Evolutionary conservation across 2,888 invertebrate species (phyloP).

Genomic region (Hirtodrosophila alboralis): DNA sequence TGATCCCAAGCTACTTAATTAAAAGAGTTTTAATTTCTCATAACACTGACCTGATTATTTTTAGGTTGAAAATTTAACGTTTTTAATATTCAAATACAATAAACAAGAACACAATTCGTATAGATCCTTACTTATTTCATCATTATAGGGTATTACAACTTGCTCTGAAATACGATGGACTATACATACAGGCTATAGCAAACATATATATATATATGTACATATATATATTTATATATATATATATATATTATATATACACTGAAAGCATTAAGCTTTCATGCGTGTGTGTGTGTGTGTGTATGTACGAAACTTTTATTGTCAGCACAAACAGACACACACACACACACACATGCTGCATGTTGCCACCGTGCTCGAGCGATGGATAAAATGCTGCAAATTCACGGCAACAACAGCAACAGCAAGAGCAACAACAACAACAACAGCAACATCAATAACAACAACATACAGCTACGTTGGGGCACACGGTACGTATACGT

Average conservation of each 20-base stretch:
- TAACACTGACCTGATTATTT: too few relatives aligned
- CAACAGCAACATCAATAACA: conserved; percentile 24
- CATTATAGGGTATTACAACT: conserved; percentile 63
- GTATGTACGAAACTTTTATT: conserved; percentile 72
- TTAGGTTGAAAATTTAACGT: background rate
- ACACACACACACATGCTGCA: conserved; percentile 45
- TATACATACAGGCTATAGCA: conserved; percentile 58
- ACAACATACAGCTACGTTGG: conserved; percentile 35
- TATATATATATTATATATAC: conserved; percentile 27
- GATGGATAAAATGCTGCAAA: conserved; percentile 80
- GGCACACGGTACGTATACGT: conserved; percentile 78
- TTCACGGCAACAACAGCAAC: conserved; percentile 68
- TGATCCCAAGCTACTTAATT: too few relatives aligned
- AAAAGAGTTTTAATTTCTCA: background rate
- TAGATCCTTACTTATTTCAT: conserved; percentile 32
- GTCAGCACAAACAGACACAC: conserved; percentile 75
- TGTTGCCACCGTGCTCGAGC: conserved; percentile 57
- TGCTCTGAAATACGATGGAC: conserved; percentile 77
- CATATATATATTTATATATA: conserved; percentile 25
- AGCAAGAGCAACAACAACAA: conserved; percentile 24
- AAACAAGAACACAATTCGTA: conserved; percentile 22
- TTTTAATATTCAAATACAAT: background rate
- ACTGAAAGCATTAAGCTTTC: conserved; percentile 69
- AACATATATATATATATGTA: conserved; percentile 30
- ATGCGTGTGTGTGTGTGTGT: conserved; percentile 56